A percentile compares a stretch with the other conserved stretches of the same genome.
Evolutionary conservation across 1,140 invertebrate genomes (phyloP).

Genomic region (Drosophila repleta): DNA sequence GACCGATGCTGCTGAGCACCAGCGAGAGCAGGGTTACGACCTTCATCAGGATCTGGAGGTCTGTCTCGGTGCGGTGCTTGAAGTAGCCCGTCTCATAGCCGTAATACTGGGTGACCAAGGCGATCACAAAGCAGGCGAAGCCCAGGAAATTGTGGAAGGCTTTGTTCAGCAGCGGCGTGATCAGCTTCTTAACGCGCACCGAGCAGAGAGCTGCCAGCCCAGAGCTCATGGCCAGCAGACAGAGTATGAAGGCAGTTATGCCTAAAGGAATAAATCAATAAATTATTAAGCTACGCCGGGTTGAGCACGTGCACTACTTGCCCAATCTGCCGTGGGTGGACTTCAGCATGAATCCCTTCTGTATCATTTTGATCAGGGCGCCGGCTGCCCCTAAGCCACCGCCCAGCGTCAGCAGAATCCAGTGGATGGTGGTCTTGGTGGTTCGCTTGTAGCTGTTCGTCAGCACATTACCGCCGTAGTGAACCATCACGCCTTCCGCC

Average conservation of each 20-base stretch:
- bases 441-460: conserved; percentile 63
- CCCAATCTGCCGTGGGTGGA: conserved; percentile 70
- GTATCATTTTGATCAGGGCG: conserved; percentile 69
- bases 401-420: conserved; percentile 71
- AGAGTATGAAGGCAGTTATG: conserved; percentile 64
- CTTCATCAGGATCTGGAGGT: conserved; percentile 68
- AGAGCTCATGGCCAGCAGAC: conserved; percentile 64
- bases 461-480: conserved; percentile 72
- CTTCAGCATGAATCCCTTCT: conserved; percentile 61
- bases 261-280: conserved; percentile 36
- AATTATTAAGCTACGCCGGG: conserved; percentile 1
- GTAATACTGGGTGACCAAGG: conserved; percentile 72
- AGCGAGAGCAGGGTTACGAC: conserved; percentile 64
- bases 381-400: conserved; percentile 71
- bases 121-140: conserved; percentile 68
- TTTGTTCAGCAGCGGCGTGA: conserved; percentile 73
- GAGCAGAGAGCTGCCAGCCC: conserved; percentile 74
- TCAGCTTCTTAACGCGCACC: conserved; percentile 54
- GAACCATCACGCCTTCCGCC: conserved; percentile 79
- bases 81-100: conserved; percentile 80
- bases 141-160: conserved; percentile 75
- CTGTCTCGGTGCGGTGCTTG: conserved; percentile 39
- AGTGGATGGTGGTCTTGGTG: conserved; percentile 79
- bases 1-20: conserved; percentile 63
- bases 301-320: conserved; percentile 50